Evolutionary conservation across 2,797 vertebrate species (phyloP).

Genomic region (Mionectes olivaceus): DNA sequence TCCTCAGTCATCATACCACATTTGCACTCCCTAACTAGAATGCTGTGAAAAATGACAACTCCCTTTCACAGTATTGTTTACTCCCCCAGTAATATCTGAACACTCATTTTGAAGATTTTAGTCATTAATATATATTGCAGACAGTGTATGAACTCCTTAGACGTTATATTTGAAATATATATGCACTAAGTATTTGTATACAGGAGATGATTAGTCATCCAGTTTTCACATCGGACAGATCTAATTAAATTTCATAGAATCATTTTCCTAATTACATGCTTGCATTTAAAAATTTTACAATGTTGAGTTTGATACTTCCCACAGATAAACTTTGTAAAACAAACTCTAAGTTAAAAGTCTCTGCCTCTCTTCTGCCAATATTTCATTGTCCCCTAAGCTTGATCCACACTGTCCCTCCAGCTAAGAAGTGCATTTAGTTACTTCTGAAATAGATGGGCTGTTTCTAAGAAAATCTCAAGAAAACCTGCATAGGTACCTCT

Average conservation of each 20-base stretch:
- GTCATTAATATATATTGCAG: neutral
- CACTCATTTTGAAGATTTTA: neutral
- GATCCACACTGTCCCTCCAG: neutral
- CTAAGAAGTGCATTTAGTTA: neutral
- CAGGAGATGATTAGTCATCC: constrained; percentile 15
- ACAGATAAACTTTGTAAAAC: neutral
- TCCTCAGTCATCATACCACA: neutral
- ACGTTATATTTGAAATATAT: constrained; percentile 15
- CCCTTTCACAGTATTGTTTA: neutral
- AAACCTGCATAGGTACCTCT: neutral
- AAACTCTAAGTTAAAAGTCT: neutral
- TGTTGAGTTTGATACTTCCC: neutral
- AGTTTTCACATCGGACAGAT: neutral
- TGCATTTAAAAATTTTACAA: constrained; percentile 4
- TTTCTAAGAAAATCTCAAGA: constrained; percentile 4
- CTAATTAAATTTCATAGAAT: neutral
- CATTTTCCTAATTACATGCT: neutral
- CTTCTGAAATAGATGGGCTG: neutral
- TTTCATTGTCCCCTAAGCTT: neutral
- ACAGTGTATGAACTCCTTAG: neutral
- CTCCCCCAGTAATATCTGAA: neutral
- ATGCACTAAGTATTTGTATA: constrained; percentile 5
- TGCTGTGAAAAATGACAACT: neutral
- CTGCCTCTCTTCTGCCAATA: neutral
- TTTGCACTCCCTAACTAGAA: neutral